Conservation (phyloP, 1,140 invertebrate species). For the Drosophila ficusphila region DNA sequence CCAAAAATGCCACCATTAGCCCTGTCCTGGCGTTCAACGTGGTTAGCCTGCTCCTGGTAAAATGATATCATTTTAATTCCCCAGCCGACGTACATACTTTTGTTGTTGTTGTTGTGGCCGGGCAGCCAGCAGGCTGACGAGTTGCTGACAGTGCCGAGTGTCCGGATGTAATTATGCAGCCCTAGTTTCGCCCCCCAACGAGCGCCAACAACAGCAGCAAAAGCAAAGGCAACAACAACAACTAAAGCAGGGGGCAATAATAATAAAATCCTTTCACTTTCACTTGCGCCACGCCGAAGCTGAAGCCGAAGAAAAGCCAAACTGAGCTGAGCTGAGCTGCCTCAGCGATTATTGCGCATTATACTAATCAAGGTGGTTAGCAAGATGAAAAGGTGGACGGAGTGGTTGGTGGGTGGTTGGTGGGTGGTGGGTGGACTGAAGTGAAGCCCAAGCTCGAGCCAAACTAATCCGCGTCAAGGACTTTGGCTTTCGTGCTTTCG, state of each 20-base stretch:
- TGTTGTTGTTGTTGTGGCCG: slow-evolving; percentile 11
- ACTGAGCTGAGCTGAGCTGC: slow-evolving; percentile 37
- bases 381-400: slow-evolving; percentile 12
- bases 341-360: slow-evolving; percentile 60
- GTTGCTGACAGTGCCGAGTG: slow-evolving; percentile 45
- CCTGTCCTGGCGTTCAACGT: background rate
- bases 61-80: slow-evolving; percentile 13
- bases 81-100: background rate
- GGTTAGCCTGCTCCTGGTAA: slow-evolving; percentile 9
- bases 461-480: slow-evolving; percentile 46
- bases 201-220: slow-evolving; percentile 8
- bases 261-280: slow-evolving; percentile 67
- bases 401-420: background rate
- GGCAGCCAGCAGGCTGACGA: slow-evolving; percentile 10
- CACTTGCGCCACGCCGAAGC: slow-evolving; percentile 14
- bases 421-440: background rate
- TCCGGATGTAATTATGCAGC: slow-evolving; percentile 55
- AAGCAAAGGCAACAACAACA: too few species aligned
- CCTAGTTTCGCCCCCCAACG: slow-evolving; percentile 9
- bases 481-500: slow-evolving; percentile 18
- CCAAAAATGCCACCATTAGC: background rate
- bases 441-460: too few species aligned
- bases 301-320: background rate
- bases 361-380: slow-evolving; percentile 62
- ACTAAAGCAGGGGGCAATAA: slow-evolving; percentile 36